Evolutionary conservation across 2,113 vertebrate species (phyloP).

Genomic region (Myxocyprinus asiaticus): DNA sequence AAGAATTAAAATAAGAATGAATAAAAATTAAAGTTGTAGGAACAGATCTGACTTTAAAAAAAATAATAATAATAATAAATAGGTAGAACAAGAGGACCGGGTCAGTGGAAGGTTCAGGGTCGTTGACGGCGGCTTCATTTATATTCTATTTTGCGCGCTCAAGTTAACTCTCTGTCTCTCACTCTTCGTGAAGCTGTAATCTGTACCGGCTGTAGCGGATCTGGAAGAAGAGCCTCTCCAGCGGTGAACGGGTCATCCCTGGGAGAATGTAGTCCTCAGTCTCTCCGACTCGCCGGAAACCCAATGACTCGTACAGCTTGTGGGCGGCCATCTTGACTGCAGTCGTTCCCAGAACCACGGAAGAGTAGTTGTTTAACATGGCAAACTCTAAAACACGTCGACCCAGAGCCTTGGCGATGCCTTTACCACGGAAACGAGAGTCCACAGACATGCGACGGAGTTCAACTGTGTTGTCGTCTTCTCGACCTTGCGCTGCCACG

Average conservation of each 20-base stretch:
- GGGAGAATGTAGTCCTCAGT: constrained; percentile 88
- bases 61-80: constrained; percentile 36
- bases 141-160: constrained; percentile 55
- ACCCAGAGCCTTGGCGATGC: constrained; percentile 94
- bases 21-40: constrained; percentile 40
- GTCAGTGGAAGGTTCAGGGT: constrained; percentile 35
- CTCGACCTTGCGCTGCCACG: constrained; percentile 87
- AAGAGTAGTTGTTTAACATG: constrained; percentile 91
- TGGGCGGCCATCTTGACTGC: constrained; percentile 97
- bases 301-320: constrained; percentile 97
- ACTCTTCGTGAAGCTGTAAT: constrained; percentile 97
- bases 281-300: constrained; percentile 89
- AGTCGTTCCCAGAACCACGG: constrained; percentile 92
- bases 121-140: constrained; percentile 51
- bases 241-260: constrained; percentile 89
- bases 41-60: constrained; percentile 36
- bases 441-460: constrained; percentile 97
- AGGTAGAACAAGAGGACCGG: constrained; percentile 36
- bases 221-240: constrained; percentile 98
- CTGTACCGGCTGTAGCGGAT: constrained; percentile 97
- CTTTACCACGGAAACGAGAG: constrained; percentile 92
- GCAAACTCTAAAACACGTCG: constrained; percentile 96
- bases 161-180: constrained; percentile 60
- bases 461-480: constrained; percentile 93
- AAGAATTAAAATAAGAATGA: constrained; percentile 29